These are phyloP conservation scores for Euzophera pinguis DNA, from an alignment of 2,888 invertebrate species.

Conservation along the genomic window DNA sequence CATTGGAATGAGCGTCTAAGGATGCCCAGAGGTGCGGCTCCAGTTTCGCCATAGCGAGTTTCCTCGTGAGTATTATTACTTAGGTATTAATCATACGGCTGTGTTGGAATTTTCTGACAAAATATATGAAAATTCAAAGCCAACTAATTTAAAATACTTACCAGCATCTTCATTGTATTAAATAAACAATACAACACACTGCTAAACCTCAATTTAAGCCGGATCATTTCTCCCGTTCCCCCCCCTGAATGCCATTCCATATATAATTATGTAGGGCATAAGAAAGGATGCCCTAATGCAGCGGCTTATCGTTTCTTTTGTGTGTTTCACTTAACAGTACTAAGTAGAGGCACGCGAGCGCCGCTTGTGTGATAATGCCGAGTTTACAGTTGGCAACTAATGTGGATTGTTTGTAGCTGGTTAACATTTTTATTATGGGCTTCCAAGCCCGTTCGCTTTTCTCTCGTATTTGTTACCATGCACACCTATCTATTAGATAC, in stretches of 20 bases:
- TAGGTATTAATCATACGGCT: too few relatives aligned
- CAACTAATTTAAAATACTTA: too few relatives aligned
- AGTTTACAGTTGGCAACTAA: background rate
- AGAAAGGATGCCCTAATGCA: conserved; percentile 43
- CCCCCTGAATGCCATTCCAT: background rate
- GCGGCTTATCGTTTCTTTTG: conserved; percentile 55
- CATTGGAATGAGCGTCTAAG: too few relatives aligned
- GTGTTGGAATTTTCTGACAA: too few relatives aligned
- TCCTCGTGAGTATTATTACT: too few relatives aligned
- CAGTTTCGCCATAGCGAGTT: too few relatives aligned
- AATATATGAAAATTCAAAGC: too few relatives aligned
- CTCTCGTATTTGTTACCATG: too few relatives aligned
- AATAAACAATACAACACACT: background rate
- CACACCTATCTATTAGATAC: too few relatives aligned
- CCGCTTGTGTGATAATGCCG: conserved; percentile 17
- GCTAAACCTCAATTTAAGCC: background rate
- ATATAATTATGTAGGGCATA: conserved; percentile 11
- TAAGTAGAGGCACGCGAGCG: conserved; percentile 41
- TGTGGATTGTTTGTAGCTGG: background rate
- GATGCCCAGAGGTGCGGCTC: too few relatives aligned
- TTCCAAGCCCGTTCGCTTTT: too few relatives aligned
- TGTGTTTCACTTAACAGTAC: conserved; percentile 41
- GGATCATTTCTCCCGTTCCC: conserved; percentile 1
- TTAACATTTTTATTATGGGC: too few relatives aligned
- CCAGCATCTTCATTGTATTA: background rate